These are phyloP conservation scores for Brachyhypopomus occidentalis DNA, from an alignment of 2,113 vertebrate species.

Conservation along the genomic window DNA sequence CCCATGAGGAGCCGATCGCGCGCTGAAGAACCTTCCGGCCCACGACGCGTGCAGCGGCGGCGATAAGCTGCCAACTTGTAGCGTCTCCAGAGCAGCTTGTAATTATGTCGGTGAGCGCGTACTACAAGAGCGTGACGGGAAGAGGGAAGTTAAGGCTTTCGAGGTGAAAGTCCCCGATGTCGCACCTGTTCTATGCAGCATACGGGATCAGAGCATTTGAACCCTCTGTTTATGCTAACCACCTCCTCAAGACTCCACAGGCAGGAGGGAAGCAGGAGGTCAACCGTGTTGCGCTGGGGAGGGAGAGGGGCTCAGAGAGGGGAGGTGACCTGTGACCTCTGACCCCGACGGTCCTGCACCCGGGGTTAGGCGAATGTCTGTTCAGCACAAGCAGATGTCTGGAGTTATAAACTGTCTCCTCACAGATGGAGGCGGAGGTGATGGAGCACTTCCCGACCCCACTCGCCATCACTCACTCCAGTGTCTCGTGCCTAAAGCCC, in stretches of 20 bases:
- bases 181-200: not conserved
- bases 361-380: constrained; percentile 78
- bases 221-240: not conserved
- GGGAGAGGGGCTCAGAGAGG: too few species aligned
- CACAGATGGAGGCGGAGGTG: constrained; percentile 87
- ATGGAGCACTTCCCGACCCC: constrained; percentile 86
- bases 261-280: too few species aligned
- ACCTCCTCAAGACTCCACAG: too few species aligned
- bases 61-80: not conserved
- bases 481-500: constrained; percentile 56
- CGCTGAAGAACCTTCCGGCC: constrained; percentile 15
- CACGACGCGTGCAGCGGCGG: not conserved
- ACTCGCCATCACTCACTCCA: constrained; percentile 90
- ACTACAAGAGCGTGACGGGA: constrained; percentile 3
- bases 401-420: constrained; percentile 95
- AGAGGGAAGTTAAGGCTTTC: not conserved
- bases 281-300: too few species aligned
- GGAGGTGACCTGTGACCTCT: not conserved
- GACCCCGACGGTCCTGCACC: not conserved
- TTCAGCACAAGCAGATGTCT: constrained; percentile 97
- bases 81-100: not conserved
- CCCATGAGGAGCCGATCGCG: constrained; percentile 7
- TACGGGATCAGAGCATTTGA: not conserved
- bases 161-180: not conserved
- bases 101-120: constrained; percentile 23